Percentiles rank a stretch among this genome's conserved stretches.
phyloP scores from a whole-genome alignment of 2,113 vertebrate genomes.

The Tricholaema leucomelas region DNA sequence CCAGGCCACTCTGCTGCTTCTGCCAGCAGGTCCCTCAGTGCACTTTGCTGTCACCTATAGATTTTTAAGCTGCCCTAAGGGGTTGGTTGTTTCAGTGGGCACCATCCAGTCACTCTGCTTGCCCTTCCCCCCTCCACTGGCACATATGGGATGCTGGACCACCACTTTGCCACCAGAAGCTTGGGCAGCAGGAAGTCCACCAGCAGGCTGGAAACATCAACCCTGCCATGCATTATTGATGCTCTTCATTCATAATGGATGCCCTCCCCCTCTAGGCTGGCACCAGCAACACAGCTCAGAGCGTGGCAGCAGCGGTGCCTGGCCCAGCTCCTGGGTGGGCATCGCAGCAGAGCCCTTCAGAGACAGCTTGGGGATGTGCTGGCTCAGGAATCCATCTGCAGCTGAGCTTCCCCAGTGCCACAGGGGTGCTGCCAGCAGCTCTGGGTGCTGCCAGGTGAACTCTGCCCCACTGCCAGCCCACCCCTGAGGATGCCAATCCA shows the following conservation, averaged over 20 bases:
- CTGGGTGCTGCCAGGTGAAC: fast-evolving
- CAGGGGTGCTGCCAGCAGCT: neutral
- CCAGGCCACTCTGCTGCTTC: neutral
- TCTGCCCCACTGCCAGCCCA: neutral
- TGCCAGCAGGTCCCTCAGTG: fast-evolving
- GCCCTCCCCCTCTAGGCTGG: fast-evolving
- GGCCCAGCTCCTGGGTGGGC: neutral
- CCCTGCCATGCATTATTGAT: neutral
- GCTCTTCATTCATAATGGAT: fast-evolving
- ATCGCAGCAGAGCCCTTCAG: neutral
- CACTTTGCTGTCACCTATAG: neutral
- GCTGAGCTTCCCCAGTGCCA: fast-evolving
- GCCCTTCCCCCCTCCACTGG: fast-evolving
- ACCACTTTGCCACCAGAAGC: neutral
- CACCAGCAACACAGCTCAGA: fast-evolving
- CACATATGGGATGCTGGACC: fast-evolving
- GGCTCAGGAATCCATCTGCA: fast-evolving
- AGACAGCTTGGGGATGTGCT: fast-evolving
- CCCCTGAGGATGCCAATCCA: too few species aligned
- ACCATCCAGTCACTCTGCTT: fast-evolving
- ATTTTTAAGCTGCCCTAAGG: fast-evolving
- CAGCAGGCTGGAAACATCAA: neutral
- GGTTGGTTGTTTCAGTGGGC: neutral
- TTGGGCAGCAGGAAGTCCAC: neutral
- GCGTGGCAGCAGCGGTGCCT: fast-evolving